Evolutionary conservation across 2,113 vertebrate genomes (phyloP).

Genomic region (Cygnus buccinator): DNA sequence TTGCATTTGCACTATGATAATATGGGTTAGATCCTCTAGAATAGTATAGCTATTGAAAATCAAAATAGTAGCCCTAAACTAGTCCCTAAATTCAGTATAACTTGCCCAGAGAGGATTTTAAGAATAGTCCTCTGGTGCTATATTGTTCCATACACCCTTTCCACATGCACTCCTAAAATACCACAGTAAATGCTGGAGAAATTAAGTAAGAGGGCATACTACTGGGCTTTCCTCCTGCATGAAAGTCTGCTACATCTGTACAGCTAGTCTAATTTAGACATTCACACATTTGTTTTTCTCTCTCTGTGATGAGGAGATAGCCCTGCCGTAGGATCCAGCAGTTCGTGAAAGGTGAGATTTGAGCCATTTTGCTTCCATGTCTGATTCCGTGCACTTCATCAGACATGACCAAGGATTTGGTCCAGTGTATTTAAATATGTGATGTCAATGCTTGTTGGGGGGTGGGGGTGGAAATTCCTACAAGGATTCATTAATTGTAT

Average conservation of each 20-base stretch:
- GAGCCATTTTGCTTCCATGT: not conserved
- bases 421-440: slow-evolving; percentile 62
- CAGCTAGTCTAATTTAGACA: not conserved
- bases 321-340: not conserved
- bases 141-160: not conserved
- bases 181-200: not conserved
- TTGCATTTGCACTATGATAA: slow-evolving; percentile 72
- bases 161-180: not conserved
- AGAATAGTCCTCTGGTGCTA: slow-evolving; percentile 51
- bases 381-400: slow-evolving; percentile 7
- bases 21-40: slow-evolving; percentile 30
- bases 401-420: not conserved
- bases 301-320: not conserved
- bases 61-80: not conserved
- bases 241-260: not conserved
- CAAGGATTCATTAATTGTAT: slow-evolving; percentile 67
- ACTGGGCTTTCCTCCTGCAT: not conserved
- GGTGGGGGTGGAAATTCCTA: not conserved
- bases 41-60: not conserved
- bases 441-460: slow-evolving; percentile 48
- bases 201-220: not conserved
- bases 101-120: slow-evolving; percentile 31
- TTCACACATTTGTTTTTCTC: not conserved
- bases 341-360: not conserved
- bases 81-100: not conserved